Evolutionary conservation across 2,113 vertebrate species (phyloP), one percentile per base, ranked within the genome.

Genomic region (Tyrannus savana): DNA sequence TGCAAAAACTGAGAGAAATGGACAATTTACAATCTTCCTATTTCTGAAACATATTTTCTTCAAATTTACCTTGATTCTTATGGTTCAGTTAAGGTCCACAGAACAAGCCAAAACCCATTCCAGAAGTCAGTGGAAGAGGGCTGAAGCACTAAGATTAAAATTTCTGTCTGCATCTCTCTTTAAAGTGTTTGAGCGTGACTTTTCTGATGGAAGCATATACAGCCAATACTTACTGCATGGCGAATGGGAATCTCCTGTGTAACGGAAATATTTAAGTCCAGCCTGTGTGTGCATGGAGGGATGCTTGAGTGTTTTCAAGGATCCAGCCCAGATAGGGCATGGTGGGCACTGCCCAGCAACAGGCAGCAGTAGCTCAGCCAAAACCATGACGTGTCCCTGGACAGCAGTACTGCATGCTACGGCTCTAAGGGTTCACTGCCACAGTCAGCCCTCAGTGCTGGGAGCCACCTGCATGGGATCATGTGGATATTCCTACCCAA

Each of bases 321-420:
- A 74, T 15, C 30, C 73, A 44, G 5, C 12, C 31, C 24, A 41
- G 41, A 15, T 19, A 19, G 17, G 33, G 10, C 14, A 17, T 1
- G 1, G 5, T 3, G 4, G 22, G 4, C 42, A 37, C 21, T 80
- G 42, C 16, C 16, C 12, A 1, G 1, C 41, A 42, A 23, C 33
- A 66, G 46, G 1, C 52, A 49, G 31, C 47, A 81, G 46, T 42
- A 78, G 28, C 60, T 68, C 2, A 1, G 21, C 10, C 1, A 1
- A 33, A 74, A 37, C n/a, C 3, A 1, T 3, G 8, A 15, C 3
- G 4, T 60, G 35, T 49, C 58, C 35, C 46, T 50, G 9, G 6
- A 21, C 1, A 4, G 24, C 4, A 8, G 12, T 31, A 19, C 6
- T 35, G 19, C 35, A 15, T 2, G 1, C 10, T 13, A 8, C 6